phyloP scores from a whole-genome alignment of 2,113 vertebrate genomes.

The Eurystomus gularis region DNA sequence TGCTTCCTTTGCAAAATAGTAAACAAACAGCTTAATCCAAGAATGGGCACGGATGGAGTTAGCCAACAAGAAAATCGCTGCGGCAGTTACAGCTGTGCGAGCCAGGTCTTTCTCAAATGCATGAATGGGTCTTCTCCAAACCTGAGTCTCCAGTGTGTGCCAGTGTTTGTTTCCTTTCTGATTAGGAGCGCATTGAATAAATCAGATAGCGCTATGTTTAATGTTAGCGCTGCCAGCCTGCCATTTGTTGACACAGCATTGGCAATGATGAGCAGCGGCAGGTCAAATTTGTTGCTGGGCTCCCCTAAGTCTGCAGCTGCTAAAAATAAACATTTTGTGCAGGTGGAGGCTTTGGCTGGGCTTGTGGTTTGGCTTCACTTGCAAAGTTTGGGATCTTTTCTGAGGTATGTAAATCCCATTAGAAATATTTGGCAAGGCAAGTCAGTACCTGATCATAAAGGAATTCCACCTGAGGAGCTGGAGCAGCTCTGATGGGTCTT shows the following conservation, averaged over 20 bases:
- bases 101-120: background rate
- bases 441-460: conserved; percentile 43
- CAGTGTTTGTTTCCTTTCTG: conserved; percentile 1
- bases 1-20: background rate
- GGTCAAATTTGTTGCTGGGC: conserved; percentile 39
- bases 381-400: conserved; percentile 47
- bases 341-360: conserved; percentile 60
- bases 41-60: background rate
- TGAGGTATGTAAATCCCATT: conserved; percentile 44
- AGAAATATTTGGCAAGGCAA: conserved; percentile 53
- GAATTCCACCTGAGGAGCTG: conserved; percentile 21
- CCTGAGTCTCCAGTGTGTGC: background rate
- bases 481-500: background rate
- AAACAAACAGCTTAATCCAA: background rate
- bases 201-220: background rate
- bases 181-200: background rate
- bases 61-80: background rate
- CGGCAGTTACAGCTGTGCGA: background rate
- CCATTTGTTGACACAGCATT: conserved; percentile 36
- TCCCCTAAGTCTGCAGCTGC: conserved; percentile 49
- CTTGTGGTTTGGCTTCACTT: conserved; percentile 60
- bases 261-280: conserved; percentile 52
- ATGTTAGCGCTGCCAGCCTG: background rate
- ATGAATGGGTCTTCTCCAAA: background rate
- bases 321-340: conserved; percentile 65